Percentiles rank a stretch among this genome's conserved stretches.
These are phyloP conservation scores for Polymixis lichenea DNA, from an alignment of 2,888 invertebrate species.

Conservation along the genomic window DNA sequence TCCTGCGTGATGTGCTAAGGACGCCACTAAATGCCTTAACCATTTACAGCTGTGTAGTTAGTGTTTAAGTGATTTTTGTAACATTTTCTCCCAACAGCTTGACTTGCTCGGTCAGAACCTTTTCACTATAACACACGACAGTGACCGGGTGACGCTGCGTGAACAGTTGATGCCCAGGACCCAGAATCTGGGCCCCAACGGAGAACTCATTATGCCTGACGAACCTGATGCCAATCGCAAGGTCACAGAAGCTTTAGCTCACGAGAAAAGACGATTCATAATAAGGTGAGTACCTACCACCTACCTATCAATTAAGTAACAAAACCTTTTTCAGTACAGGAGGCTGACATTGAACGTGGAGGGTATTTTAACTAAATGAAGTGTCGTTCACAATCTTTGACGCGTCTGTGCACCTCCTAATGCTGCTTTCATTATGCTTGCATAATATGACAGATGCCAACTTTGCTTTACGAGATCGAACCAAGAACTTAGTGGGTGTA, in stretches of 20 bases:
- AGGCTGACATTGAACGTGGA: too few relatives aligned
- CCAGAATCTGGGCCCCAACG: constrained; percentile 85
- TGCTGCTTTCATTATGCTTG: constrained; percentile 39
- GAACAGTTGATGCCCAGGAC: constrained; percentile 91
- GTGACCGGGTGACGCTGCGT: constrained; percentile 94
- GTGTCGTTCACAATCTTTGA: neutral
- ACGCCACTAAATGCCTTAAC: neutral
- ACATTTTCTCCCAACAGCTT: constrained; percentile 89
- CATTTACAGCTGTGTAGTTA: neutral
- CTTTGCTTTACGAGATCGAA: constrained; percentile 20
- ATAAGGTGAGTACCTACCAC: constrained; percentile 74
- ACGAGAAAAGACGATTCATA: constrained; percentile 77
- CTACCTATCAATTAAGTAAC: neutral
- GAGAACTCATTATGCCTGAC: constrained; percentile 88
- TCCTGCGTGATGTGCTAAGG: neutral
- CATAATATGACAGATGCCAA: constrained; percentile 38
- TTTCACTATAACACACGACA: constrained; percentile 94
- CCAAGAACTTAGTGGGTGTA: neutral
- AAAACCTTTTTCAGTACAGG: neutral
- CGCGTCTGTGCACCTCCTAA: constrained; percentile 14
- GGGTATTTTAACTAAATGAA: neutral
- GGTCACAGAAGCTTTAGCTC: constrained; percentile 71
- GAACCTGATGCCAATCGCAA: constrained; percentile 71
- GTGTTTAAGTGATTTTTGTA: neutral
- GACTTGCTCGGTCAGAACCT: constrained; percentile 97